Percentiles rank a stretch among this genome's conserved stretches.
Conservation (phyloP, 2,113 vertebrate genomes). For the Scomber colias region DNA sequence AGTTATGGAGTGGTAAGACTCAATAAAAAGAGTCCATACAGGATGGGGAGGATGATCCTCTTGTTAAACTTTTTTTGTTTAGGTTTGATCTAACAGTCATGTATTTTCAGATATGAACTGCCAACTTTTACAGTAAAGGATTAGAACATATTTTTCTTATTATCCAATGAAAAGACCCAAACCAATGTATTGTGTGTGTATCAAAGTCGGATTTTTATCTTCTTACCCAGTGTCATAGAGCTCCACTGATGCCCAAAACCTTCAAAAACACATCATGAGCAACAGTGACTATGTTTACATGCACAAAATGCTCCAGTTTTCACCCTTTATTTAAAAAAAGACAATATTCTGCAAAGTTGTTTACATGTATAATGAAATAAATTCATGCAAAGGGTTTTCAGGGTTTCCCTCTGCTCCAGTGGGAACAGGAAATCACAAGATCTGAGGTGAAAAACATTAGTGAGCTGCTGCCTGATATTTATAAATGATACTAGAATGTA, state of each 20-base stretch:
- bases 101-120: neutral
- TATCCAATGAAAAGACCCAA: neutral
- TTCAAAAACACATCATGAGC: neutral
- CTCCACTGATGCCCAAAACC: neutral
- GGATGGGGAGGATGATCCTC: slow-evolving; percentile 36
- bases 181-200: neutral
- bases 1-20: slow-evolving; percentile 46
- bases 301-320: too few species aligned
- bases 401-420: too few species aligned
- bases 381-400: too few species aligned
- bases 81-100: neutral
- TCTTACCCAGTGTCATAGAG: neutral
- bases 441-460: too few species aligned
- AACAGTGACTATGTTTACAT: too few species aligned
- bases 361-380: too few species aligned
- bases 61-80: slow-evolving; percentile 20
- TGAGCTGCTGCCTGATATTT: too few species aligned
- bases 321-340: too few species aligned
- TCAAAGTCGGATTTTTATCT: too few species aligned
- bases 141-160: neutral
- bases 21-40: slow-evolving; percentile 44
- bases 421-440: too few species aligned
- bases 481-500: too few species aligned
- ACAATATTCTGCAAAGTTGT: too few species aligned
- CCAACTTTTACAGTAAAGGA: neutral